Percentiles rank a stretch among this genome's conserved stretches.
Evolutionary conservation across 1,140 invertebrate genomes (phyloP).

Genomic region (Holcopasites calliopsidis): DNA sequence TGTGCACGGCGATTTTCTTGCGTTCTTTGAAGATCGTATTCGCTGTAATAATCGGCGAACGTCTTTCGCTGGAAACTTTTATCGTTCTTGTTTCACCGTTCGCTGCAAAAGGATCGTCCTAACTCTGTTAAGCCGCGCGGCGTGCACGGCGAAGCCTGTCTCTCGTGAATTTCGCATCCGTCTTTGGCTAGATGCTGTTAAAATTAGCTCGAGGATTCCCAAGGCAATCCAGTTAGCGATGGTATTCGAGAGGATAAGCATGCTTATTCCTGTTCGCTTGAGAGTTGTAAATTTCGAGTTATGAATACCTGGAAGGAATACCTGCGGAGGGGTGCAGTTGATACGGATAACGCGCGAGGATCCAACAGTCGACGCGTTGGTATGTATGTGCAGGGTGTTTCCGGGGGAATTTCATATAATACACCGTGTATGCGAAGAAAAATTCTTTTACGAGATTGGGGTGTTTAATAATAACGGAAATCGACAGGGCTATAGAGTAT

Average conservation of each 20-base stretch:
- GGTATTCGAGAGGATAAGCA: constrained; percentile 46
- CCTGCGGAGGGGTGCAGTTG: neutral
- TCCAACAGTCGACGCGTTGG: neutral
- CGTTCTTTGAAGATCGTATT: too few species aligned
- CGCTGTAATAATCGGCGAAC: too few species aligned
- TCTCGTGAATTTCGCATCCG: neutral
- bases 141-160: neutral
- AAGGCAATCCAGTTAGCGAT: constrained; percentile 29
- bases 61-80: too few species aligned
- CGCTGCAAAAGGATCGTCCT: too few species aligned
- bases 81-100: too few species aligned
- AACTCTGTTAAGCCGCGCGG: too few species aligned
- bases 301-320: constrained; percentile 20
- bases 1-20: too few species aligned
- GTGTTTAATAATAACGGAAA: too few species aligned
- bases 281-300: constrained; percentile 47
- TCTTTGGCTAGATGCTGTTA: constrained; percentile 31
- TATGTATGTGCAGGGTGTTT: neutral
- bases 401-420: neutral
- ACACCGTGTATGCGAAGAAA: too few species aligned
- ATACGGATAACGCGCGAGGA: neutral
- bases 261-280: constrained; percentile 37
- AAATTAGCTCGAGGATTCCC: constrained; percentile 44
- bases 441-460: too few species aligned
- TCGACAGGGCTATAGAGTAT: too few species aligned